phyloP scores from a whole-genome alignment of 2,113 vertebrate species.

The Urocynchramus pylzowi region DNA sequence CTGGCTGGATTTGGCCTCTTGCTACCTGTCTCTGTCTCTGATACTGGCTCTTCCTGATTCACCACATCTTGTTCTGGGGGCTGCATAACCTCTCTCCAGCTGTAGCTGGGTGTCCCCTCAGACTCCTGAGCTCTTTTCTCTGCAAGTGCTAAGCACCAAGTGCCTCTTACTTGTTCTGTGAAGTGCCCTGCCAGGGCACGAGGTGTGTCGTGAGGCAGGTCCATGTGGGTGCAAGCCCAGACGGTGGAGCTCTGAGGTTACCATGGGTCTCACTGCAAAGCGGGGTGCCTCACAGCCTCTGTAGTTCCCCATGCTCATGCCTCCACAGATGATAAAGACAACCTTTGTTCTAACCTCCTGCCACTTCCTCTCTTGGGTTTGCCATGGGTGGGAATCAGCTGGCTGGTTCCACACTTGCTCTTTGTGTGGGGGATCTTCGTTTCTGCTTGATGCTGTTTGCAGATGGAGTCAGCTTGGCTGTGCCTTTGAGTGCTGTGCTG shows the following conservation, averaged over 20 bases:
- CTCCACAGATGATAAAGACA: not conserved
- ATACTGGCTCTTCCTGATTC: not conserved
- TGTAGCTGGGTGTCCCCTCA: not conserved
- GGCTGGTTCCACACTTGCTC: not conserved
- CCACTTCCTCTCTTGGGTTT: not conserved
- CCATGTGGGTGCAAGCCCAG: not conserved
- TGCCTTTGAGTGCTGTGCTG: not conserved
- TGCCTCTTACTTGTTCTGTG: not conserved
- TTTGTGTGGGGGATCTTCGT: not conserved
- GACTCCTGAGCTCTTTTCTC: not conserved
- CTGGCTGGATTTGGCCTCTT: not conserved
- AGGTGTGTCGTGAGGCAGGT: not conserved
- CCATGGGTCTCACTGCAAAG: not conserved
- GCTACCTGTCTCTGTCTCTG: not conserved
- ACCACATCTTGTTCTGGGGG: fast-evolving
- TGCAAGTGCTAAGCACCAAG: not conserved
- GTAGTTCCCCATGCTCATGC: not conserved
- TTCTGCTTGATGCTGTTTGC: not conserved
- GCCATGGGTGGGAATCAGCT: not conserved
- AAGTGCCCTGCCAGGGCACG: not conserved
- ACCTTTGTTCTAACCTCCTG: not conserved
- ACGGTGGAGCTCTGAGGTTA: not conserved
- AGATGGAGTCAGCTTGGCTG: not conserved
- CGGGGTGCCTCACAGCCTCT: not conserved
- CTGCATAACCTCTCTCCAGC: not conserved